These are phyloP conservation scores for Globodera rostochiensis DNA, from an alignment of 1,140 invertebrate genomes.

Conservation along the genomic window DNA sequence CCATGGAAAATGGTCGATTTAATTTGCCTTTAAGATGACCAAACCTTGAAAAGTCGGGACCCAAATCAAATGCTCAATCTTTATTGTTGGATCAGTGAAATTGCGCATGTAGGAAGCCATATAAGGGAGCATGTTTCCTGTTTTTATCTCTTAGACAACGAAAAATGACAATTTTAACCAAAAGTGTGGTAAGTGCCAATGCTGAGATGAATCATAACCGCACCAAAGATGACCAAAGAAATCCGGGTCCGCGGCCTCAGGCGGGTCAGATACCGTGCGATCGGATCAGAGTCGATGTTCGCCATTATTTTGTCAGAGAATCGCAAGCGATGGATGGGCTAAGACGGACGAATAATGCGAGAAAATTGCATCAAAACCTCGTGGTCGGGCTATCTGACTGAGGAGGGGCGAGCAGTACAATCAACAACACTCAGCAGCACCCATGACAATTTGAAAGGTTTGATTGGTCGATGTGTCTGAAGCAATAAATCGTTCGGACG, in stretches of 20 bases:
- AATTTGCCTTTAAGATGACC: conserved; percentile 2
- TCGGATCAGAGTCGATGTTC: conserved; percentile 32
- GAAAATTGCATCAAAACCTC: too few relatives aligned
- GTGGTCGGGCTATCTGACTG: too few relatives aligned
- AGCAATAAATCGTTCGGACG: too few relatives aligned
- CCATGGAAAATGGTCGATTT: conserved; percentile 3
- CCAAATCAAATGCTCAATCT: conserved; percentile 61
- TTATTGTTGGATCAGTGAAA: conserved; percentile 54
- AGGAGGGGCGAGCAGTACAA: too few relatives aligned
- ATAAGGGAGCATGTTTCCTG: conserved; percentile 64
- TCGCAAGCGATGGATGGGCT: too few relatives aligned
- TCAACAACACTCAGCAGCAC: too few relatives aligned
- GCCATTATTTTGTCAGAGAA: not conserved
- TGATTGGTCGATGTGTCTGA: too few relatives aligned
- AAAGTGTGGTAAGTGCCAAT: conserved; percentile 65
- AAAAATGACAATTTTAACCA: conserved; percentile 37
- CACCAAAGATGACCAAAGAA: conserved; percentile 57
- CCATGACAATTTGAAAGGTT: too few relatives aligned
- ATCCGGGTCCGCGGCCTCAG: conserved; percentile 35
- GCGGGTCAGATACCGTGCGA: conserved; percentile 40
- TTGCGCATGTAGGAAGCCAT: conserved; percentile 66
- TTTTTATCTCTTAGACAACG: not conserved
- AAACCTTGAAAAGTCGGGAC: conserved; percentile 58
- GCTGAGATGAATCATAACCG: conserved; percentile 62
- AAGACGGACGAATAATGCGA: too few relatives aligned